Conservation (phyloP, 2,797 vertebrate genomes). For the Enteromius fasciolatus region DNA sequence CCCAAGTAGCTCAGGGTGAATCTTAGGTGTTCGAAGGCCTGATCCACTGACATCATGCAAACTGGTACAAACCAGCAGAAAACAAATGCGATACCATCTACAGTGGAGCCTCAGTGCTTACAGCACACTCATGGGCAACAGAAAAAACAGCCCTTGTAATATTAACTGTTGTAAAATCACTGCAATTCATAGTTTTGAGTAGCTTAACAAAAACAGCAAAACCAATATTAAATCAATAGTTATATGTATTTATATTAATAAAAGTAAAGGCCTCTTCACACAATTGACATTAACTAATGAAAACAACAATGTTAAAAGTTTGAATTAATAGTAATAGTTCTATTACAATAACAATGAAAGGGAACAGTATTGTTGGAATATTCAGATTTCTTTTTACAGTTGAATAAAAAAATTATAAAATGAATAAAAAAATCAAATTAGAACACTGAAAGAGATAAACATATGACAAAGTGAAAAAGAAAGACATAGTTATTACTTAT, state of each 20-base stretch:
- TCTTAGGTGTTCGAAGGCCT: conserved; percentile 31
- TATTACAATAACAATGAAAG: neutral
- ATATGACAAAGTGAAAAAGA: neutral
- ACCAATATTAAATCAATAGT: neutral
- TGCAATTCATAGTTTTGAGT: neutral
- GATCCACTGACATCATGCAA: conserved; percentile 22
- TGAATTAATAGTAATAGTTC: neutral
- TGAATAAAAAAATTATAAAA: too few relatives aligned
- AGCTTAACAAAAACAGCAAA: neutral
- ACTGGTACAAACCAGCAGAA: conserved; percentile 22
- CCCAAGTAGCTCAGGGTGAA: conserved; percentile 36
- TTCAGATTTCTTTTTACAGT: neutral
- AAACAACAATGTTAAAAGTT: neutral
- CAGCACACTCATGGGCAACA: too few relatives aligned
- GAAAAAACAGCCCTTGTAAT: neutral
- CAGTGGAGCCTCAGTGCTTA: neutral
- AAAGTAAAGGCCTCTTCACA: neutral
- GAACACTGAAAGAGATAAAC: neutral
- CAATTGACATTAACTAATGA: neutral
- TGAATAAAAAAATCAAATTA: too few relatives aligned
- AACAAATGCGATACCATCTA: neutral
- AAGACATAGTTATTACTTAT: neutral
- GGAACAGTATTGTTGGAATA: neutral
- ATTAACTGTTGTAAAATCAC: neutral
- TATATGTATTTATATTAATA: neutral